Evolutionary conservation across 2,797 vertebrate genomes (phyloP).

Genomic region (Sebastes minor): DNA sequence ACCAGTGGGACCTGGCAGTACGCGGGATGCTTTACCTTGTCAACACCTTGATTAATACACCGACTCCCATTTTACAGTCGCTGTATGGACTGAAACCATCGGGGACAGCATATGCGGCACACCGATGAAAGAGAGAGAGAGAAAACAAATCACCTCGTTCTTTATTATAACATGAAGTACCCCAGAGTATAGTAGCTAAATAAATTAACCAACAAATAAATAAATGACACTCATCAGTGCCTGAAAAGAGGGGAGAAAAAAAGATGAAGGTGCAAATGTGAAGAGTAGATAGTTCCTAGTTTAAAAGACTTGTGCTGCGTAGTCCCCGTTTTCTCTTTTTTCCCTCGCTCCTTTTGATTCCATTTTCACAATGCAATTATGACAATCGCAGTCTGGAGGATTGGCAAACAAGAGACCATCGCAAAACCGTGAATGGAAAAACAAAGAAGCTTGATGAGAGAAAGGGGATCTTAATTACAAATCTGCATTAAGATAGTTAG

Average conservation of each 20-base stretch:
- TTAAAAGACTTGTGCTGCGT: constrained; percentile 50
- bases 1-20: constrained; percentile 63
- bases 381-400: constrained; percentile 71
- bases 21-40: constrained; percentile 68
- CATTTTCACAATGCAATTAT: constrained; percentile 70
- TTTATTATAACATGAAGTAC: constrained; percentile 72
- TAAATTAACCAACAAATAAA: constrained; percentile 80
- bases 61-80: constrained; percentile 57
- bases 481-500: constrained; percentile 70
- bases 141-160: constrained; percentile 73
- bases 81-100: constrained; percentile 70
- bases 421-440: constrained; percentile 61
- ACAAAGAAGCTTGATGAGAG: constrained; percentile 76
- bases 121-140: constrained; percentile 49
- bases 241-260: constrained; percentile 23
- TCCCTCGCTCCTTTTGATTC: constrained; percentile 58
- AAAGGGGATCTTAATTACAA: constrained; percentile 80
- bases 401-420: constrained; percentile 61
- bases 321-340: neutral
- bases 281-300: constrained; percentile 53
- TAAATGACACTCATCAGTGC: constrained; percentile 76
- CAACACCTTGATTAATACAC: constrained; percentile 84
- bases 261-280: constrained; percentile 46
- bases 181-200: constrained; percentile 76
- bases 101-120: constrained; percentile 67